Base-by-base conservation (phyloP, 1,140 invertebrate genomes). In the Tyrophagus putrescentiae region DNA sequence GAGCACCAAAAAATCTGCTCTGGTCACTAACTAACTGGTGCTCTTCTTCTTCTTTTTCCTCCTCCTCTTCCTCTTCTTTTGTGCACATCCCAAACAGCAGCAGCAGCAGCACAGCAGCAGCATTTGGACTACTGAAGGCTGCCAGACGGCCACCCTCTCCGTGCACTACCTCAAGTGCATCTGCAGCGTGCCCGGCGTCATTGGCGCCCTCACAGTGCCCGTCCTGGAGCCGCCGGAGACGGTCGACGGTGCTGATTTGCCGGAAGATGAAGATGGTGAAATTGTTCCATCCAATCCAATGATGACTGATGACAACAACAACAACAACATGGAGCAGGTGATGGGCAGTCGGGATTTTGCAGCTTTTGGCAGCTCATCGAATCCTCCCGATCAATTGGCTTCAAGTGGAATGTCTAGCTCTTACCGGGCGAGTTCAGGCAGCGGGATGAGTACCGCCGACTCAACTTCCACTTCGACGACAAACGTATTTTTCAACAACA, bases 111-210 rank as follows among this genome's bases (percentile, higher is more conserved):
- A 57, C 28, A 2, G n/a, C 11, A 58, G 18, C 11, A 50, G 4
- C 32, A 18, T 48, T 25, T 60, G 59, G 59, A 33, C 27, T 16
- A 54, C 16, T 6, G 25, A 60, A n/a, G 56, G 32, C 16, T 62
- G 60, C 21, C n/a, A 18, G 23, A 57, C 31, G 5, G 9, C 28
- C 6, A 13, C 3, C 4, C 32, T 25, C 13, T 57, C 56, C 33
- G 7, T 5, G 39, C 32, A 36, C 1, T 45, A 27, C 23, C n/a
- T 62, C 16, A 23, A 32, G 18, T 62, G 60, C 48, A 9, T 27
- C 16, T 62, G 60, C 31, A 36, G 21, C 18, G 53, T 57, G 21
- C 34, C 32, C 3, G 60, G 60, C 21, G 27, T 62, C 9, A 33
- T 62, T 58, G 60, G 32, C 3, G 33, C 25, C 6, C 13, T 62